Base-by-base conservation (phyloP, 2,113 vertebrate genomes). In the Pseudopipra pipra region DNA sequence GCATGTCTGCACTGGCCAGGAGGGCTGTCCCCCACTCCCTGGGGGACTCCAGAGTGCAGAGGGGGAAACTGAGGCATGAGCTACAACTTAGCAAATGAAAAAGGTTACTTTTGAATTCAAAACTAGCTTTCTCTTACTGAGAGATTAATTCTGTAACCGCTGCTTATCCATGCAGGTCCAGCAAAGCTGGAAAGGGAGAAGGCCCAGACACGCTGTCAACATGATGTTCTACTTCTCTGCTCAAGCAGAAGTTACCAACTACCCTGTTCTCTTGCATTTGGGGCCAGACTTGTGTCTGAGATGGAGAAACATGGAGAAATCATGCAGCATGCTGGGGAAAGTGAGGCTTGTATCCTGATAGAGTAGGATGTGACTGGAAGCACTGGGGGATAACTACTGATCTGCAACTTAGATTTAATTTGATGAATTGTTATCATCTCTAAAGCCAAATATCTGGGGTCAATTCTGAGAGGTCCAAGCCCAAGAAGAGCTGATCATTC, bases 171-270 rank as follows among this genome's bases (percentile, higher is more conserved):
- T 3, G 5, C 54, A 95, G 92, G 58, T 82, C 33, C 44, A 70
- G 74, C 24, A 68, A 63, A 59, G 27, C 25, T 77, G 43, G 51
- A 59, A 59, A 51, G 3, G 2, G 37, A 70, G 17, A 18, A 89
- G 44, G 14, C 28, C 17, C 16, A 22, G 54, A n/a, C 6, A 3
- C 0, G 1, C 1, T 79, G 46, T 58, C 0, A 1, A 1, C 11
- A 7, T 20, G 15, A 87, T 27, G 18, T 56, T 30, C n/a, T 30
- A 5, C 35, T 66, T 33, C 28, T 58, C 39, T 24, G 43, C 27
- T 6, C 54, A 30, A 61, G 35, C 3, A 43, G 33, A 41, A 71
- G 35, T 44, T 51, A 23, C 2, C 2, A 1, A 9, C 27, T n/a
- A 5, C 25, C 37, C 0, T 0, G 14, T 74, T 28, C 62, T 41